Conservation (phyloP, 2,888 invertebrate species). For the Leucozona laternaria region DNA sequence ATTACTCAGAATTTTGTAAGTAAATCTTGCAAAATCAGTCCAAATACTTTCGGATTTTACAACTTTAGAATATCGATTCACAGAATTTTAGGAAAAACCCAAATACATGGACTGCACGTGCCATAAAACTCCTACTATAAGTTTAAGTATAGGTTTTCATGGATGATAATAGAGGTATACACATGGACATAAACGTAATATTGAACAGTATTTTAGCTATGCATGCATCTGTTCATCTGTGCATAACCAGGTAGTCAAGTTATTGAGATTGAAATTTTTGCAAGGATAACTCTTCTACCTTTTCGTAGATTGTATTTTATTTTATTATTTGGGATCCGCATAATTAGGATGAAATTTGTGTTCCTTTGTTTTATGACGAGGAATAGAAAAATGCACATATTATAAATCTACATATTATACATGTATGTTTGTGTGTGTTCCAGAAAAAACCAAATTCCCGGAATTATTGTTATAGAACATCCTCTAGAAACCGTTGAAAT, state of each 20-base stretch:
- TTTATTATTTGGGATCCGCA: neutral
- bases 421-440: too few relatives aligned
- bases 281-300: conserved; percentile 7
- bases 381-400: neutral
- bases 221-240: neutral
- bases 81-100: neutral
- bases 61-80: neutral
- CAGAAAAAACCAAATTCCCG: neutral
- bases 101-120: neutral
- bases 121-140: neutral
- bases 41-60: neutral
- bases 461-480: neutral
- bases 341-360: neutral
- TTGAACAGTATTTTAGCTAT: neutral
- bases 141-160: neutral
- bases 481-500: too few relatives aligned
- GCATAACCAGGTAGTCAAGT: neutral
- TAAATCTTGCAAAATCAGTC: neutral
- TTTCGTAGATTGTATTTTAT: neutral
- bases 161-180: neutral
- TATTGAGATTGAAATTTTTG: neutral
- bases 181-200: neutral
- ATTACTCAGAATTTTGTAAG: neutral
- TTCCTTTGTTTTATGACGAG: neutral
- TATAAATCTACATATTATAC: too few relatives aligned